phyloP scores from a whole-genome alignment of 92 coral and sea anemone species.

The Porites lobata region DNA sequence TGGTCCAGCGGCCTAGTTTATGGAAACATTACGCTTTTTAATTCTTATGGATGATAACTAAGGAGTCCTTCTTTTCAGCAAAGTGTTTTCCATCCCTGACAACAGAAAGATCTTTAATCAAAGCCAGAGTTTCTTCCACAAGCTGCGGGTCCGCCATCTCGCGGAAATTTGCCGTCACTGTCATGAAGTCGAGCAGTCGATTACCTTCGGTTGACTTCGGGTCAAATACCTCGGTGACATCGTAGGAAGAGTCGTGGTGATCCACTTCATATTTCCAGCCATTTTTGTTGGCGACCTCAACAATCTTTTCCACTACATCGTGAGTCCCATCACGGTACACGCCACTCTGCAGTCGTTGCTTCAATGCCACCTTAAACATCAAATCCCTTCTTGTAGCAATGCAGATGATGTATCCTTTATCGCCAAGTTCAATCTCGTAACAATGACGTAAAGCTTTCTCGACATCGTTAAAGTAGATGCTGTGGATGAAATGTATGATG shows the following conservation, averaged over 20 bases:
- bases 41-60: too few species aligned
- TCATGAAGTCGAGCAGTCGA: constrained; percentile 46
- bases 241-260: constrained; percentile 17
- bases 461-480: constrained; percentile 28
- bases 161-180: constrained; percentile 22
- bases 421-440: constrained; percentile 1
- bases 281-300: constrained; percentile 19
- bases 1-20: too few species aligned
- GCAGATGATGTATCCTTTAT: background rate
- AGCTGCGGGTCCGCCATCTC: constrained; percentile 20
- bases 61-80: too few species aligned
- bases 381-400: background rate
- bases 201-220: constrained; percentile 49
- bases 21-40: too few species aligned
- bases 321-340: background rate
- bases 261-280: constrained; percentile 40
- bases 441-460: constrained; percentile 45
- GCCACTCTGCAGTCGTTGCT: background rate
- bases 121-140: constrained; percentile 33
- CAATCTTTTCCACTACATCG: background rate
- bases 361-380: background rate
- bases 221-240: constrained; percentile 40
- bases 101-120: constrained; percentile 6
- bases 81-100: constrained; percentile 32
- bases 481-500: constrained; percentile 60